These are phyloP conservation scores for Tridacna gigas DNA, from an alignment of 2,888 invertebrate species.

Conservation along the genomic window DNA sequence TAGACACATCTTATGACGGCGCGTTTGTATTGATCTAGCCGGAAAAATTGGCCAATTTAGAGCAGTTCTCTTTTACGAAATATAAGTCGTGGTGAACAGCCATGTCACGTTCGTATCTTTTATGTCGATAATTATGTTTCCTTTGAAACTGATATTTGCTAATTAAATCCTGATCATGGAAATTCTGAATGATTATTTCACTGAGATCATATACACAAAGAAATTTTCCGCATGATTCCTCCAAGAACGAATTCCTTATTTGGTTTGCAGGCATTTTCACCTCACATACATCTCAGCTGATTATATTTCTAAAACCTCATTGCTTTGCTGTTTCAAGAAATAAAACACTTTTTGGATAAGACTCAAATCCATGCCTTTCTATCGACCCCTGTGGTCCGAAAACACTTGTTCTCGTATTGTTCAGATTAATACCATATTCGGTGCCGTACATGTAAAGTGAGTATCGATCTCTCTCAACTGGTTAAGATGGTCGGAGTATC, in stretches of 20 bases:
- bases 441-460: conserved; percentile 17
- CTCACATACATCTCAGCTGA: no score
- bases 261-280: no score
- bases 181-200: not conserved
- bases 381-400: no score
- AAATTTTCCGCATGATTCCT: no score
- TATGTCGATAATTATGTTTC: not conserved
- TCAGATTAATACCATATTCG: conserved; percentile 2
- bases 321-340: no score
- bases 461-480: conserved; percentile 15
- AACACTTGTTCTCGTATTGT: no score
- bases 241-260: no score
- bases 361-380: no score
- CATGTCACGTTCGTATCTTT: not conserved
- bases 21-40: no score
- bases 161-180: not conserved
- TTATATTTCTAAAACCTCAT: no score
- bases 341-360: no score
- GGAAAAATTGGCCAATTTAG: not conserved
- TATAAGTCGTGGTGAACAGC: not conserved
- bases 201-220: not conserved
- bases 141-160: not conserved
- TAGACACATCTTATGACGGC: no score
- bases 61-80: not conserved
- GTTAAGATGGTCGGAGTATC: not conserved